Evolutionary conservation across 35 echinoderm and acorn worm genomes (phyloP).

Genomic region (Hemicentrotus pulcherrimus): DNA sequence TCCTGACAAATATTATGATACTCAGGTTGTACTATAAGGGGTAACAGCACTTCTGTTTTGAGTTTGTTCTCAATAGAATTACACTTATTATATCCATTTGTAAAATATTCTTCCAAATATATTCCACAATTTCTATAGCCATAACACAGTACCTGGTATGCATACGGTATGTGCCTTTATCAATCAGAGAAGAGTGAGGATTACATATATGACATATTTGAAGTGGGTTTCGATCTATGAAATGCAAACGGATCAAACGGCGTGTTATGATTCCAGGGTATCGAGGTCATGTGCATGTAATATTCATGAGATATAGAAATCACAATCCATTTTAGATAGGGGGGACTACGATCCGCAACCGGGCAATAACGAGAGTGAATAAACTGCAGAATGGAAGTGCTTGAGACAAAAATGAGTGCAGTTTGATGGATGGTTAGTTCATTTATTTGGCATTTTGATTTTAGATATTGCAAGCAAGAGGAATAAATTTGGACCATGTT

Average conservation of each 20-base stretch:
- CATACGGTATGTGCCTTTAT: neutral
- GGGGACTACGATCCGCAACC: neutral
- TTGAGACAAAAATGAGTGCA: neutral
- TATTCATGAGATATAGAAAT: neutral
- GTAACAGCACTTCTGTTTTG: no score
- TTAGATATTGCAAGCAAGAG: neutral
- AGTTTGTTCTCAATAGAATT: no score
- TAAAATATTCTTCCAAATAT: no score
- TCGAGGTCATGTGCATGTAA: neutral
- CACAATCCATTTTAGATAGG: neutral
- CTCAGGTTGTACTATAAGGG: no score
- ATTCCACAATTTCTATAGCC: neutral
- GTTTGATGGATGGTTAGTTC: neutral
- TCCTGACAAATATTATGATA: no score
- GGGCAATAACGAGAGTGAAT: neutral
- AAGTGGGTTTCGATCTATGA: neutral
- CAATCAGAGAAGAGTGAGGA: neutral
- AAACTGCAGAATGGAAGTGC: neutral
- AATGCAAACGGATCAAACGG: neutral
- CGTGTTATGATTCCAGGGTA: conserved; percentile 4
- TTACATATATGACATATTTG: neutral
- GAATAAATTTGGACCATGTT: neutral
- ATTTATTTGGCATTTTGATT: neutral
- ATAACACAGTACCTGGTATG: neutral
- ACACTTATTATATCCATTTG: no score